Conservation (phyloP, 64 coral and sea anemone genomes). For the Montipora efflorescens region DNA sequence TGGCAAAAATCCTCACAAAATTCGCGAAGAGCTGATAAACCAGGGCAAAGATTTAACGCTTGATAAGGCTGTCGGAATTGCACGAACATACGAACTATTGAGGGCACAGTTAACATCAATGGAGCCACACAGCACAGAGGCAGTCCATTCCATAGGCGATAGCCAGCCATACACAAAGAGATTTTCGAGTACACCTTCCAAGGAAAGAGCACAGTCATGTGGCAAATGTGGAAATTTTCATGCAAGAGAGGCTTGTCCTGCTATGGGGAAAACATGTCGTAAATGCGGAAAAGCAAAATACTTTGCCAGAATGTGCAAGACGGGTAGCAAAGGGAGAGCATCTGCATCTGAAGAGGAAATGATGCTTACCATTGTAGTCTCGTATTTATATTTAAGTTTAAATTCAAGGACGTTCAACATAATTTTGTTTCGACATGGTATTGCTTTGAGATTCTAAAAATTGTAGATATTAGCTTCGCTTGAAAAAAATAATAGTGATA, state of each 20-base stretch:
- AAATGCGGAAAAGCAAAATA: not conserved
- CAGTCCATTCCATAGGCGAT: not conserved
- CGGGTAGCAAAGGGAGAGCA: not conserved
- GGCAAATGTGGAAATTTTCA: not conserved
- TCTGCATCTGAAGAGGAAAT: too few relatives aligned
- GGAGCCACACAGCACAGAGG: not conserved
- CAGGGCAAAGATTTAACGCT: conserved; percentile 36
- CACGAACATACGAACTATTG: too few relatives aligned
- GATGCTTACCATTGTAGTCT: too few relatives aligned
- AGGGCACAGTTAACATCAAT: too few relatives aligned
- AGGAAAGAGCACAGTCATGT: too few relatives aligned
- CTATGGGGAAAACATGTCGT: not conserved
- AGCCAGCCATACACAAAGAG: not conserved
- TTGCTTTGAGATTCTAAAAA: too few relatives aligned
- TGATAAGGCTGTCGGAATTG: not conserved
- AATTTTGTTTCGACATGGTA: too few relatives aligned
- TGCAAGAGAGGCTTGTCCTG: not conserved
- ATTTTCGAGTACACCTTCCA: too few relatives aligned
- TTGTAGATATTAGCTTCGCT: too few relatives aligned
- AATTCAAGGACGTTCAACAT: too few relatives aligned
- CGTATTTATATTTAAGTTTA: too few relatives aligned
- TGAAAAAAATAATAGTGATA: too few relatives aligned
- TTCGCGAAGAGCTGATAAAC: conserved; percentile 34
- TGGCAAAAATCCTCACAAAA: conserved; percentile 1
- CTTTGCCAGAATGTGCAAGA: not conserved